A percentile compares a stretch with the other conserved stretches of the same genome.
phyloP scores from a whole-genome alignment of 2,797 vertebrate species.

The Channa striata region DNA sequence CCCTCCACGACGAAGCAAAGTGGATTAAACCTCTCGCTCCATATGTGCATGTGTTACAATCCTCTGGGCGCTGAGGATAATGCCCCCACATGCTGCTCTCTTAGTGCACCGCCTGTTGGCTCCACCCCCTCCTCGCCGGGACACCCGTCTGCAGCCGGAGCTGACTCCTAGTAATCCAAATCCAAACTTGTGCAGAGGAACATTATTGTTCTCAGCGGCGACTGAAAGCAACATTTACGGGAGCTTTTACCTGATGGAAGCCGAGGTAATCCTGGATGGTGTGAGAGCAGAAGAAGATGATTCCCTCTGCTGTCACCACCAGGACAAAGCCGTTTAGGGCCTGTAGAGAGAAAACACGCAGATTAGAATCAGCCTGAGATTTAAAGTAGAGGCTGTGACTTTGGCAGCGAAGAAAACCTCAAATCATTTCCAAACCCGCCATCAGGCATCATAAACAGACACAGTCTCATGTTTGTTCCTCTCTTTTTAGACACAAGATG shows the following conservation, averaged over 20 bases:
- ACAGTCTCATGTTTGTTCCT: too few species aligned
- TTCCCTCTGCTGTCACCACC: constrained; percentile 83
- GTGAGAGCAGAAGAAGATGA: constrained; percentile 87
- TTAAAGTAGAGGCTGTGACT: too few species aligned
- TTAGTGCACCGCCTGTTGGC: background rate
- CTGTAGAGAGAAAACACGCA: constrained; percentile 47
- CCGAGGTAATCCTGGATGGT: constrained; percentile 89
- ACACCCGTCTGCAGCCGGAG: background rate
- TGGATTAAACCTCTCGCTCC: constrained; percentile 60
- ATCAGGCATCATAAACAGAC: too few species aligned
- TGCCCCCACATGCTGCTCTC: constrained; percentile 8
- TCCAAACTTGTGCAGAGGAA: too few species aligned
- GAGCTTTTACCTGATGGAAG: constrained; percentile 85
- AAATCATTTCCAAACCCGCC: too few species aligned
- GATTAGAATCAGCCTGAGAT: background rate
- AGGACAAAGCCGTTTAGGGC: constrained; percentile 86
- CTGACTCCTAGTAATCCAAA: background rate
- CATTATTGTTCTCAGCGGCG: background rate
- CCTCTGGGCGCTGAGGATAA: background rate
- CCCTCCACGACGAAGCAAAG: constrained; percentile 44
- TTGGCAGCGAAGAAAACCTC: too few species aligned
- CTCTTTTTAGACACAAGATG: too few species aligned
- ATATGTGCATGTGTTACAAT: constrained; percentile 30
- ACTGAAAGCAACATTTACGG: background rate
- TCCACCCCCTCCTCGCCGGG: background rate